A percentile compares a stretch with the other conserved stretches of the same genome.
Conservation (phyloP, 2,797 vertebrate species). For the Emydoidea blandingii region DNA sequence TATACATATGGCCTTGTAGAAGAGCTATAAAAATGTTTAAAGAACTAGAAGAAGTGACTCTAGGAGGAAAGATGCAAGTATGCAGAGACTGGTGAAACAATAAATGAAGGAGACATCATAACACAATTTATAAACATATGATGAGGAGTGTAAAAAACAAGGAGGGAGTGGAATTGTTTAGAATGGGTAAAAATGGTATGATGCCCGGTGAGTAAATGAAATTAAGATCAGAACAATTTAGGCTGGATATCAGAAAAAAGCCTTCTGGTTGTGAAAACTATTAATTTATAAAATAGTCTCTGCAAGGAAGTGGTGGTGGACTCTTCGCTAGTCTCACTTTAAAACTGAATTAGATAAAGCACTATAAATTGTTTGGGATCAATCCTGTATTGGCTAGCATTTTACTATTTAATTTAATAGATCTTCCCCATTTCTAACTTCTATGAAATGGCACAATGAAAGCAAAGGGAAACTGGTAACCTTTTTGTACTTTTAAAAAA, state of each 20-base stretch:
- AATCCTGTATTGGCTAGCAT: neutral
- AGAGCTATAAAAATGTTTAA: neutral
- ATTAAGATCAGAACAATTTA: neutral
- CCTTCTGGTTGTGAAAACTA: neutral
- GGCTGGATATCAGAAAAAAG: neutral
- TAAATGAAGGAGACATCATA: neutral
- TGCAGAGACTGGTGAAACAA: neutral
- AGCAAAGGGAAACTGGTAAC: neutral
- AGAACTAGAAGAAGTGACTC: neutral
- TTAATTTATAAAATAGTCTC: neutral
- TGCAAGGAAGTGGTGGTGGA: neutral
- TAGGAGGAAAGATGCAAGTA: neutral
- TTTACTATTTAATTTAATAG: neutral
- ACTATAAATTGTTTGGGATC: neutral
- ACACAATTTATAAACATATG: neutral
- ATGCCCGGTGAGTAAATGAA: neutral
- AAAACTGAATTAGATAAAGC: neutral
- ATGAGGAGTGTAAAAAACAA: neutral
- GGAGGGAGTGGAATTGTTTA: neutral
- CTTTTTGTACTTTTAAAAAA: neutral
- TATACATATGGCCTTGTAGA: fast-evolving
- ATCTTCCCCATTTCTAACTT: neutral
- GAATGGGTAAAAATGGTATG: neutral
- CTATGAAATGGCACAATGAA: neutral
- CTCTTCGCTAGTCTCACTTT: neutral